Conservation (phyloP, 2,888 invertebrate species). For the Cistogaster globosa region DNA sequence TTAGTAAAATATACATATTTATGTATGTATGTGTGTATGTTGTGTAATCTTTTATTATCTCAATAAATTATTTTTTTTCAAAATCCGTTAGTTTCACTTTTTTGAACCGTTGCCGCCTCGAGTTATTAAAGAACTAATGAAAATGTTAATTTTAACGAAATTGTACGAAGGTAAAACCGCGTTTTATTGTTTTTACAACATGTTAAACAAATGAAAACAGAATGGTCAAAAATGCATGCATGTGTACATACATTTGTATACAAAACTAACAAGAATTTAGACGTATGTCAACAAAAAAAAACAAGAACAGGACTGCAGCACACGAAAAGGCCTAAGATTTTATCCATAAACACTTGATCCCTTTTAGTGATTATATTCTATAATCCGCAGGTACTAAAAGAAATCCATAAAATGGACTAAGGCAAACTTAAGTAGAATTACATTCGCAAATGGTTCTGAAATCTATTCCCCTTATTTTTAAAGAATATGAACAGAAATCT, state of each 20-base stretch:
- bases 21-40: no score
- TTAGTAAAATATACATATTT: no score
- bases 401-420: no score
- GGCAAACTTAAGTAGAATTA: no score
- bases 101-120: slow-evolving; percentile 61
- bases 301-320: background rate
- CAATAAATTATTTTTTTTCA: background rate
- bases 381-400: no score
- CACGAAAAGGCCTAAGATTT: no score
- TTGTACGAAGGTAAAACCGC: slow-evolving; percentile 45
- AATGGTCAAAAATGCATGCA: slow-evolving; percentile 24
- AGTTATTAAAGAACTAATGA: slow-evolving; percentile 65
- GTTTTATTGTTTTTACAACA: slow-evolving; percentile 52
- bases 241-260: background rate
- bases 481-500: no score
- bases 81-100: slow-evolving; percentile 19
- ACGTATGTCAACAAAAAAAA: background rate
- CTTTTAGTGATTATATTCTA: background rate
- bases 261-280: background rate
- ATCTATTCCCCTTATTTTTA: no score
- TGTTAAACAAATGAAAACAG: slow-evolving; percentile 63
- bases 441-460: no score
- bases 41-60: no score
- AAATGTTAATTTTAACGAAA: slow-evolving; percentile 51
- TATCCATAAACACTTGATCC: slow-evolving; percentile 13